phyloP scores from a whole-genome alignment of 2,888 invertebrate genomes.

The Scaptomyza caliginosa region DNA sequence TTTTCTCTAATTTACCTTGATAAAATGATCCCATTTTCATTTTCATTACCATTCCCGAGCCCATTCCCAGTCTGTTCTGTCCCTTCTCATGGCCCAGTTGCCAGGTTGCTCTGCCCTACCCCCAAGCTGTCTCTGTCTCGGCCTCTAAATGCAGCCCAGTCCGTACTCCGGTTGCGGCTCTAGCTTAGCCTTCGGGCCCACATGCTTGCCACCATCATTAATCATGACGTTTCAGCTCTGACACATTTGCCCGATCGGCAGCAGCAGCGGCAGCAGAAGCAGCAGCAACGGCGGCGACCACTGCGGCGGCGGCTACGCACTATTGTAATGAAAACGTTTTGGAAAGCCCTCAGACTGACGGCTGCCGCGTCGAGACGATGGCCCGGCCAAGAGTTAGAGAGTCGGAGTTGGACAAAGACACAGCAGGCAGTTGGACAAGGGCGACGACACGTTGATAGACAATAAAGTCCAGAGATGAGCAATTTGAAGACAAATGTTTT shows the following conservation, averaged over 20 bases:
- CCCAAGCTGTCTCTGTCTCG: constrained; percentile 51
- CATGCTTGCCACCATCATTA: constrained; percentile 83
- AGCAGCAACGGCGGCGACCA: constrained; percentile 43
- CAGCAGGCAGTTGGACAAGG: constrained; percentile 26
- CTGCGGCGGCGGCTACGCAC: constrained; percentile 53
- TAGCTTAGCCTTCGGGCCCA: constrained; percentile 72
- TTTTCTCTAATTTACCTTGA: constrained; percentile 81
- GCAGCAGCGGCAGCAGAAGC: constrained; percentile 61
- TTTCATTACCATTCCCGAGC: constrained; percentile 14
- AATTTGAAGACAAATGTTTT: constrained; percentile 52
- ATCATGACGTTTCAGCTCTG: constrained; percentile 83
- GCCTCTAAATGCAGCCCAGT: constrained; percentile 47
- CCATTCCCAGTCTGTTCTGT: constrained; percentile 38
- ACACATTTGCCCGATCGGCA: constrained; percentile 83
- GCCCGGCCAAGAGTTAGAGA: constrained; percentile 5
- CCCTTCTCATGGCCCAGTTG: constrained; percentile 60
- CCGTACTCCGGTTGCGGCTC: constrained; percentile 30
- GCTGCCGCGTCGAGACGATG: constrained; percentile 35
- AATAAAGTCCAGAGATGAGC: constrained; percentile 38
- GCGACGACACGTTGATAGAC: constrained; percentile 33
- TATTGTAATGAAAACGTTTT: constrained; percentile 78
- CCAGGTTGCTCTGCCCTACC: constrained; percentile 59
- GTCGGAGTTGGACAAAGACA: constrained; percentile 17
- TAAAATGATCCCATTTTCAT: constrained; percentile 58
- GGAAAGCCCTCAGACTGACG: constrained; percentile 57